phyloP scores from a whole-genome alignment of 2,888 invertebrate species.

The Drosophila bunnanda region DNA sequence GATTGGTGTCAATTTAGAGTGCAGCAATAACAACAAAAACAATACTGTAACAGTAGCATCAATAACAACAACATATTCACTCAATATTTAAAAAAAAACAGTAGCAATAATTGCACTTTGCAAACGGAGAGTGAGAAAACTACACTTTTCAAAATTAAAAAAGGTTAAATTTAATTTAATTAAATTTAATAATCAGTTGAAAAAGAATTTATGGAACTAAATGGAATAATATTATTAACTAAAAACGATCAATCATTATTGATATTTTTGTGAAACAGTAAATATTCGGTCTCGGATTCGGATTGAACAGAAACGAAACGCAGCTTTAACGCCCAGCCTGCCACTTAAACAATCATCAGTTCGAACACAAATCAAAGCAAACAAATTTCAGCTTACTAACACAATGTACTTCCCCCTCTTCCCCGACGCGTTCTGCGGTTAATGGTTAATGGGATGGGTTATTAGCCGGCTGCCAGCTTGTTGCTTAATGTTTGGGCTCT shows the following conservation, averaged over 20 bases:
- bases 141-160: not conserved
- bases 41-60: not conserved
- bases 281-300: not conserved
- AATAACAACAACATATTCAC: conserved; percentile 1
- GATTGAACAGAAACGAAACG: not conserved
- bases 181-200: no score
- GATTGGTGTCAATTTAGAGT: conserved; percentile 73
- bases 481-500: conserved; percentile 37
- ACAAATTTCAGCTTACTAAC: conserved; percentile 31
- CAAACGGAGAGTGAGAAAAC: not conserved
- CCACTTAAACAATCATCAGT: conserved; percentile 32
- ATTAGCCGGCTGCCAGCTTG: conserved; percentile 32
- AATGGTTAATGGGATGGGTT: conserved; percentile 26
- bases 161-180: not conserved
- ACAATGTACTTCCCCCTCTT: not conserved
- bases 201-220: no score
- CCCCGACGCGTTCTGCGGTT: not conserved
- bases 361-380: conserved; percentile 31
- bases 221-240: not conserved
- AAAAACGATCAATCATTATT: no score
- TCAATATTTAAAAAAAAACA: not conserved
- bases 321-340: conserved; percentile 2
- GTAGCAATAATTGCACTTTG: conserved; percentile 13
- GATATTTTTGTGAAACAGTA: not conserved
- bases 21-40: conserved; percentile 9